Percentiles rank a stretch among this genome's conserved stretches.
Evolutionary conservation across 2,888 invertebrate genomes (phyloP).

Genomic region (Agrotis segetum): DNA sequence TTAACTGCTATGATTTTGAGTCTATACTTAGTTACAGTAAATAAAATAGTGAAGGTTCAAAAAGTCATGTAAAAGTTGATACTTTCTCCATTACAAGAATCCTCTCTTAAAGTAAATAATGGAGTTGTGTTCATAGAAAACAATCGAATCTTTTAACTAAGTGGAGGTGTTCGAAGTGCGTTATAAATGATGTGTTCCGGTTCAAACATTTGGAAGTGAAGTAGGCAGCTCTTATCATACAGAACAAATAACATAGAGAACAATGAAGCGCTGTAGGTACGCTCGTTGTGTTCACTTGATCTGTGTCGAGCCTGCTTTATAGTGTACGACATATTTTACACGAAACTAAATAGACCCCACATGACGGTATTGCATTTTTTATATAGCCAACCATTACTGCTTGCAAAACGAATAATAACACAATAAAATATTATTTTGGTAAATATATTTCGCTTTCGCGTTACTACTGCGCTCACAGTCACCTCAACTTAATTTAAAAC

Average conservation of each 20-base stretch:
- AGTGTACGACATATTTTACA: slow-evolving; percentile 63
- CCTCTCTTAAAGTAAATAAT: slow-evolving; percentile 44
- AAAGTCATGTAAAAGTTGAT: slow-evolving; percentile 5
- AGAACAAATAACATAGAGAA: slow-evolving; percentile 88
- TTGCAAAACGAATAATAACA: not conserved
- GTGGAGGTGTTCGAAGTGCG: slow-evolving; percentile 77
- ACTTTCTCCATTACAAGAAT: slow-evolving; percentile 34
- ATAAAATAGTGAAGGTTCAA: slow-evolving; percentile 9
- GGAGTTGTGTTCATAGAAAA: slow-evolving; percentile 72
- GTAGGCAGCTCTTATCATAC: slow-evolving; percentile 86
- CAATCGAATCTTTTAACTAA: slow-evolving; percentile 83
- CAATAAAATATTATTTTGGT: too few species aligned
- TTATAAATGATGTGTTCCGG: slow-evolving; percentile 83
- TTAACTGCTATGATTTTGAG: slow-evolving; percentile 19
- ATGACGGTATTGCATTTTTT: not conserved
- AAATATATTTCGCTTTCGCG: too few species aligned
- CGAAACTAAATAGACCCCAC: not conserved
- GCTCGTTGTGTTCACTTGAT: slow-evolving; percentile 78
- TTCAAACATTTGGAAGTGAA: slow-evolving; percentile 84
- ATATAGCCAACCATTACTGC: not conserved
- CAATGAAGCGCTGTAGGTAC: slow-evolving; percentile 85
- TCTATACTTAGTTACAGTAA: slow-evolving; percentile 37
- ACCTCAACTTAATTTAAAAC: slow-evolving; percentile 5
- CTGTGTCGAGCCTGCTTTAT: slow-evolving; percentile 74
- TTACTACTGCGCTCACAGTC: not conserved